Base-by-base conservation (phyloP, 2,797 vertebrate genomes). In the Tinamus major region DNA sequence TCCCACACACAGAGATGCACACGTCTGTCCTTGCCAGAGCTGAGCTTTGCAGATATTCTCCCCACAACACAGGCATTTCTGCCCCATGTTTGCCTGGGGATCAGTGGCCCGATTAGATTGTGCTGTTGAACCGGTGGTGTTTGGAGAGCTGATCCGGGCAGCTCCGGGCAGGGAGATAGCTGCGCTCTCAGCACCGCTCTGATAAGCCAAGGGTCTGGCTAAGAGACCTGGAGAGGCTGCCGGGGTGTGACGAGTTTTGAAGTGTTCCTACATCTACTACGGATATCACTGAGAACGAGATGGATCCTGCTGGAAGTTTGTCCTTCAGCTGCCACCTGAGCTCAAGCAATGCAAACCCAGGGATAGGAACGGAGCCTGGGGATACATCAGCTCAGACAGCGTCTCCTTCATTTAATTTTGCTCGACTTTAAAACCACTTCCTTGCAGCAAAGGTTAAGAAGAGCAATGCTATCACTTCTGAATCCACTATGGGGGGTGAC, bases 11-110 rank as follows among this genome's bases (percentile, higher is more conserved):
- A 55, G 13, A 51, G 27, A 46, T 4, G 58, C 18, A 7, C 20
- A 15, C 10, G 55, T 65, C 69, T 41, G 15, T 68, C 37, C 37
- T 26, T 33, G 8, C 6, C 9, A 20, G 39, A 64, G 42, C 42
- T 0, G 0, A 80, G 51, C 31, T 64, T 39, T 1, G 37, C 0
- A 0, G 12, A 20, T 49, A 29, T 46, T 87, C 39, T 88, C 14
- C 41, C n/a, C 35, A n/a, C n/a, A 56, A 5, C 31, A 44, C 68
- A 92, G 70, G 6, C 41, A 19, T 41, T 82, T 61, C 31, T 84
- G 75, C 68, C 94, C 93, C 93, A 74, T 92, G 46, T 96, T 96
- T 97, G 93, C 96, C 35, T 24, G 95, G 95, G 18, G 49, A 93
- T 96, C 96, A 78, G 33, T 88, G 93, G 68, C 79, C 85, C 5